Conservation (phyloP, 2,797 vertebrate genomes). For the Scomberomorus guttatus region DNA sequence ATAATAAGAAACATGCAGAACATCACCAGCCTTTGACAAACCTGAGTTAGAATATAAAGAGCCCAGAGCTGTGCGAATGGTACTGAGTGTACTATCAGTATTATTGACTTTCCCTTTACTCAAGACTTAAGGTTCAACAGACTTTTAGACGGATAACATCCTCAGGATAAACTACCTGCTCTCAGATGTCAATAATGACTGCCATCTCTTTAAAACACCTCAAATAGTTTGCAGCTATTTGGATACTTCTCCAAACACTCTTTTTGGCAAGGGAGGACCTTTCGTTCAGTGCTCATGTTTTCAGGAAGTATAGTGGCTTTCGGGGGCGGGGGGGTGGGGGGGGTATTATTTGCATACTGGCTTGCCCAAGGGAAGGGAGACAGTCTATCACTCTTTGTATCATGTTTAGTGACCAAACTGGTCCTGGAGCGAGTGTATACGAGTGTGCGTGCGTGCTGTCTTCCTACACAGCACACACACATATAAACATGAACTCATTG, state of each 20-base stretch:
- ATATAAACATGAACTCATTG: constrained; percentile 10
- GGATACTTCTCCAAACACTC: constrained; percentile 64
- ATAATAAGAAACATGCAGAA: neutral
- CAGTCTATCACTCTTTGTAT: constrained; percentile 76
- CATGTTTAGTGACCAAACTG: constrained; percentile 76
- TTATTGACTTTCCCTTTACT: neutral
- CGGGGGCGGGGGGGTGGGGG: constrained; percentile 35
- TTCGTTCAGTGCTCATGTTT: constrained; percentile 49
- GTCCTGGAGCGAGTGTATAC: constrained; percentile 48
- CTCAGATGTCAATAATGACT: constrained; percentile 49
- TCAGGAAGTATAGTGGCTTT: constrained; percentile 77
- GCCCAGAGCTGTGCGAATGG: constrained; percentile 3
- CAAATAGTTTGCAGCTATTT: constrained; percentile 73
- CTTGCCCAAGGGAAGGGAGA: constrained; percentile 76
- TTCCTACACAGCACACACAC: neutral
- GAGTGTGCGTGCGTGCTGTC: neutral
- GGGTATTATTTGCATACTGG: constrained; percentile 83
- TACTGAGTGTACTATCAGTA: neutral
- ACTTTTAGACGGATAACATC: constrained; percentile 47
- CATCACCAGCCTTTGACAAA: neutral
- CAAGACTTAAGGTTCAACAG: constrained; percentile 24
- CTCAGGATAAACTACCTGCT: constrained; percentile 56
- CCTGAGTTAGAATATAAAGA: constrained; percentile 39
- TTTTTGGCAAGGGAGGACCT: constrained; percentile 25
- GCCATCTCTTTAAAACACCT: constrained; percentile 31